These are phyloP conservation scores for Rana temporaria DNA, from an alignment of 2,113 vertebrate species.

Conservation along the genomic window DNA sequence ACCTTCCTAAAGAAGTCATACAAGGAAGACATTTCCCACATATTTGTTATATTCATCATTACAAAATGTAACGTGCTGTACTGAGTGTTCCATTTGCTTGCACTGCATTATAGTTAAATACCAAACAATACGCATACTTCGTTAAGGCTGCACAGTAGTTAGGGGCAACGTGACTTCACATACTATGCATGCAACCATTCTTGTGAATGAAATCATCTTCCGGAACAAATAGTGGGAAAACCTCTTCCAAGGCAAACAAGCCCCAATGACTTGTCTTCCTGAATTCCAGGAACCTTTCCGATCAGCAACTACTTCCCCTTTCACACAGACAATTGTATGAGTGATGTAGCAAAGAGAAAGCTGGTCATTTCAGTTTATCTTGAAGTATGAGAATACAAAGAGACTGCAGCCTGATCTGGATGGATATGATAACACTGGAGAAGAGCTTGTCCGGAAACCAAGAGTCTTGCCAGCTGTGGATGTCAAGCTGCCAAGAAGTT, in stretches of 20 bases:
- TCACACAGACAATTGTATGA: constrained; percentile 61
- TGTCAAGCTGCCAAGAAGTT: not conserved
- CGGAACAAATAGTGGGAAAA: constrained; percentile 60
- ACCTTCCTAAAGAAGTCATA: too few relatives aligned
- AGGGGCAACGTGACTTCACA: constrained; percentile 11
- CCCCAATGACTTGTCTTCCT: constrained; percentile 65
- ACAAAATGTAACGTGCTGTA: not conserved
- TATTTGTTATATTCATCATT: too few relatives aligned
- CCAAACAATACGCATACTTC: not conserved
- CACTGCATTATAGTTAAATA: too few relatives aligned
- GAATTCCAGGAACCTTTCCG: constrained; percentile 71
- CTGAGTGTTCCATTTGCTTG: not conserved
- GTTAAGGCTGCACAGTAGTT: not conserved
- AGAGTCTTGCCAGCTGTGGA: constrained; percentile 31
- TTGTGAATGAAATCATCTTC: constrained; percentile 34
- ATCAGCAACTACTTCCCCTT: constrained; percentile 74
- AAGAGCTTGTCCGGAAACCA: constrained; percentile 61
- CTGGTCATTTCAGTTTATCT: not conserved
- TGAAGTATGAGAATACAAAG: constrained; percentile 60
- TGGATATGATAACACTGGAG: constrained; percentile 66
- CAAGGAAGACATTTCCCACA: too few relatives aligned
- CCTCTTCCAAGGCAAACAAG: constrained; percentile 51
- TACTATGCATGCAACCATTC: constrained; percentile 2
- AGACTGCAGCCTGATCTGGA: constrained; percentile 58
- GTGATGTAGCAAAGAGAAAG: constrained; percentile 35